Base-by-base conservation (phyloP, 2,113 vertebrate species). In the Trogon melanurus region DNA sequence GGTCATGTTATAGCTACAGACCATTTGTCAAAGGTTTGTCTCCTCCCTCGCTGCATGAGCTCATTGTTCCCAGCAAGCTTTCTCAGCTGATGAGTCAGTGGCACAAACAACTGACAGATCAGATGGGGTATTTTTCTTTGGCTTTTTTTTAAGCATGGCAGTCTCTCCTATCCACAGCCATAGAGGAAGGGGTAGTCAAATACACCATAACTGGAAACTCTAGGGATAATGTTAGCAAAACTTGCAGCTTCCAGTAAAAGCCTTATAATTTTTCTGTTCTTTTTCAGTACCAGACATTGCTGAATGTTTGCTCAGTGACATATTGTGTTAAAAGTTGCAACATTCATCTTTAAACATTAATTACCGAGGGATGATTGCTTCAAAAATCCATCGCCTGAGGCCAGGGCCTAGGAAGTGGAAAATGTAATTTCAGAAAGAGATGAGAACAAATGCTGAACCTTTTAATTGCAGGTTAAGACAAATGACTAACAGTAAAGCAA, bases 391-490 rank as follows among this genome's bases (percentile, higher is more conserved):
- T 36, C 78, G 91, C 96, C 96, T 2, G 13, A 87, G 81, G 96
- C 72, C 85, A 91, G 73, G 79, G 81, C 86, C 85, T 95, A 89
- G 70, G 87, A 97, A 95, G 79, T 96, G 89, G 93, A 95, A 96
- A 97, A 96, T 73, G 76, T 91, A 95, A 83, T 91, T 96, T 96
- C 87, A 89, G 75, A 89, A 92, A 90, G 47, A 57, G 13, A 85
- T 69, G 95, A 94, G 86, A 90, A 93, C 53, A 95, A 95, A 94
- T 86, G 62, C 48, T 87, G 84, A 96, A 83, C 27, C 66, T 93
- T 96, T 94, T 96, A 97, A 96, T 80, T 97, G 94, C 73, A 97
- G 92, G 95, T 96, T 95, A 79, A 74, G 73, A 88, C 87, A 95
- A 94, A 94, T 94, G 91, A 95, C 81, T 95, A 97, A 91, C 81